These are phyloP conservation scores for Ptychochromis oligacanthus DNA, from an alignment of 2,113 vertebrate species.

Conservation along the genomic window DNA sequence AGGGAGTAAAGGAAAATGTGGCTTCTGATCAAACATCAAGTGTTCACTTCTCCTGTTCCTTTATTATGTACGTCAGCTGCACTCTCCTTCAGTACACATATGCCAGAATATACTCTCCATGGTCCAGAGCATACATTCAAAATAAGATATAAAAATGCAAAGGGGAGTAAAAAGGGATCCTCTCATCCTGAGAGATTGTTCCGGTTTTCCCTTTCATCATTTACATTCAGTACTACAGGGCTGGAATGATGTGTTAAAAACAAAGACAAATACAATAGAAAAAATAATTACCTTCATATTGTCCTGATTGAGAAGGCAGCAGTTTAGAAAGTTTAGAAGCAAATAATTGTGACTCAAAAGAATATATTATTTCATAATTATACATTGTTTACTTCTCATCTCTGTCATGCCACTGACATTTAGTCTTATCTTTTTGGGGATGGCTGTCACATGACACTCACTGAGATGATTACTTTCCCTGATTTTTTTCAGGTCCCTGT, in stretches of 20 bases:
- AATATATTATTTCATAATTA: fast-evolving
- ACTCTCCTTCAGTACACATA: not conserved
- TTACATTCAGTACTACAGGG: not conserved
- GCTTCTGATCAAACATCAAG: not conserved
- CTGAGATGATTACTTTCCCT: not conserved
- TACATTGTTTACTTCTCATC: not conserved
- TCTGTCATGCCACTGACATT: fast-evolving
- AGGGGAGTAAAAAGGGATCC: not conserved
- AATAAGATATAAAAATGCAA: not conserved
- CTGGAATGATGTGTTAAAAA: too few species aligned
- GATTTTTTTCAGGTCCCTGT: too few species aligned
- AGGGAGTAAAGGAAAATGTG: not conserved
- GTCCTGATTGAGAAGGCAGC: not conserved
- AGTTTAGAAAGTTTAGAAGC: not conserved
- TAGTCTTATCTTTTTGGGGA: not conserved
- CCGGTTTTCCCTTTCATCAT: fast-evolving
- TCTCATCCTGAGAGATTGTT: fast-evolving
- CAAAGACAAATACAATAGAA: not conserved
- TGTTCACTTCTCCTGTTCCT: not conserved
- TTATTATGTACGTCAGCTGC: not conserved
- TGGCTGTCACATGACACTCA: not conserved
- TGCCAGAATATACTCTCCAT: not conserved
- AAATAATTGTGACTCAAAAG: not conserved
- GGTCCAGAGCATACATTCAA: not conserved
- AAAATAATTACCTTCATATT: not conserved